These are phyloP conservation scores for Upupa epops DNA, from an alignment of 2,113 vertebrate species.

Conservation along the genomic window DNA sequence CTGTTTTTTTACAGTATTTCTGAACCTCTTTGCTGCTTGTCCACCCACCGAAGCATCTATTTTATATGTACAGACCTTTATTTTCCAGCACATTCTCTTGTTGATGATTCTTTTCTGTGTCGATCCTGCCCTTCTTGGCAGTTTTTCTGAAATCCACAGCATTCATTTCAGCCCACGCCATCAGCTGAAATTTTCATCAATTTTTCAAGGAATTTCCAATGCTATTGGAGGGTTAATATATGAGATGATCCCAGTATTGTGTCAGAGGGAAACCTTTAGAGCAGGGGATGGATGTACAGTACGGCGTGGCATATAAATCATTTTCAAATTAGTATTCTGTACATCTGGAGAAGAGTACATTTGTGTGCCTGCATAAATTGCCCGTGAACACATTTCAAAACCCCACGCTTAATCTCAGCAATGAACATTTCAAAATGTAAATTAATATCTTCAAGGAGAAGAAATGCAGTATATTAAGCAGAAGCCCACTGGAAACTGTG, in stretches of 20 bases:
- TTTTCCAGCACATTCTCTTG: neutral
- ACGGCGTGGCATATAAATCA: conserved; percentile 64
- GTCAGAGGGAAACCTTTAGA: conserved; percentile 77
- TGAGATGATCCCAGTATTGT: conserved; percentile 70
- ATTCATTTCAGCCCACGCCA: conserved; percentile 29
- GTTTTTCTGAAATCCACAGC: conserved; percentile 43
- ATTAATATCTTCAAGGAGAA: conserved; percentile 82
- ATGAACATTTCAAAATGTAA: conserved; percentile 83
- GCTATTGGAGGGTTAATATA: conserved; percentile 60
- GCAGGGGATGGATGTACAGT: conserved; percentile 72
- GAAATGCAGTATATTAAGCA: conserved; percentile 80
- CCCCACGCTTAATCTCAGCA: conserved; percentile 80
- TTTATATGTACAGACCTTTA: neutral
- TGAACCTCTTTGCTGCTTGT: neutral
- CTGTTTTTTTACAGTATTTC: neutral
- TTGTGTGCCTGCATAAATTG: conserved; percentile 81
- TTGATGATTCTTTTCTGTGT: neutral
- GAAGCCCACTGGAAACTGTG: conserved; percentile 75
- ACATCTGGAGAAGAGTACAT: conserved; percentile 77
- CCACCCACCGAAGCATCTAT: neutral
- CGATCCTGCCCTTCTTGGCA: neutral
- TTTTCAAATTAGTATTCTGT: conserved; percentile 81
- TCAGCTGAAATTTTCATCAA: conserved; percentile 51
- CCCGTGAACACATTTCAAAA: conserved; percentile 81
- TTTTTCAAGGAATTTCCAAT: conserved; percentile 66